These are phyloP conservation scores for Chitala chitala DNA, from an alignment of 2,113 vertebrate species.

Conservation along the genomic window DNA sequence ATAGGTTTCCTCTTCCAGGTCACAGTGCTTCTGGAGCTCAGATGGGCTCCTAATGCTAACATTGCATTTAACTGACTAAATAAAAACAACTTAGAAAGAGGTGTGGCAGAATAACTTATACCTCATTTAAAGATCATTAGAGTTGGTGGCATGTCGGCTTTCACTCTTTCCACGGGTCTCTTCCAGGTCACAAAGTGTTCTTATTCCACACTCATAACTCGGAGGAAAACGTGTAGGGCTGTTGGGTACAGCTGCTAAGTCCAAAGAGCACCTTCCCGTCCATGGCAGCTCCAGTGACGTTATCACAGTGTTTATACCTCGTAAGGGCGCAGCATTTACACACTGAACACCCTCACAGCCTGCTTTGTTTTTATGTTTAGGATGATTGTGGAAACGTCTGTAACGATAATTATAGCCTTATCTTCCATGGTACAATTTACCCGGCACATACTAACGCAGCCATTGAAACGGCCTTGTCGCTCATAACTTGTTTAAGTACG, in stretches of 20 bases:
- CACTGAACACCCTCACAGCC: not conserved
- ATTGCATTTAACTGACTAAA: not conserved
- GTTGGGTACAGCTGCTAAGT: not conserved
- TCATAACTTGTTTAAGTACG: too few species aligned
- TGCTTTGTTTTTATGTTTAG: not conserved
- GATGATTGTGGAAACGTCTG: not conserved
- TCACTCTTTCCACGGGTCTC: too few species aligned
- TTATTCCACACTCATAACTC: too few species aligned
- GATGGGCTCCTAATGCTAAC: not conserved
- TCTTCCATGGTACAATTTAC: too few species aligned
- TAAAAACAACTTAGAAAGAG: too few species aligned
- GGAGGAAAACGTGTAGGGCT: not conserved
- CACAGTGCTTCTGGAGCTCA: not conserved
- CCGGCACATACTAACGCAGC: too few species aligned
- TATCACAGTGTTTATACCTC: slow-evolving; percentile 6
- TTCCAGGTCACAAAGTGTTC: too few species aligned
- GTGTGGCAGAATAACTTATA: too few species aligned
- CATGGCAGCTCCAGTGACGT: not conserved
- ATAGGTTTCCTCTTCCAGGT: not conserved
- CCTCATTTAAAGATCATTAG: too few species aligned
- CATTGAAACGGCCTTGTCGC: too few species aligned
- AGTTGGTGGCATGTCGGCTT: too few species aligned
- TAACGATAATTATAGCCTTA: too few species aligned
- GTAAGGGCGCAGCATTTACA: not conserved
- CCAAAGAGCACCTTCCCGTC: not conserved